These are phyloP conservation scores for Chlorocebus sabaeus DNA, from an alignment of 2,113 vertebrate species.

Conservation along the genomic window DNA sequence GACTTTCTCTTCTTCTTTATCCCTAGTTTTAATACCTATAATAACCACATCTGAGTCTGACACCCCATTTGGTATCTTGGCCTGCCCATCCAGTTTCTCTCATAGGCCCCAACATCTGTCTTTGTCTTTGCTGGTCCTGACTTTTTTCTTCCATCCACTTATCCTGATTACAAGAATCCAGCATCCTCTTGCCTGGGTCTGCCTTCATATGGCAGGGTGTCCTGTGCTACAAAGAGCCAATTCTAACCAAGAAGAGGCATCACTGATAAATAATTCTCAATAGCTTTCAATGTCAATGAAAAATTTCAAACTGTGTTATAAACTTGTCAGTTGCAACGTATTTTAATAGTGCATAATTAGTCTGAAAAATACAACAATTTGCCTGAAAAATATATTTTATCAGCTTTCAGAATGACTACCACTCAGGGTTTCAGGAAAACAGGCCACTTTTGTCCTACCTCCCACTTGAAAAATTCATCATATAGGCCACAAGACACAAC, in stretches of 20 bases:
- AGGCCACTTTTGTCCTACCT: not conserved
- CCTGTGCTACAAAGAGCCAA: accelerated
- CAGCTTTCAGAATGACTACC: not conserved
- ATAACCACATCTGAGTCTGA: not conserved
- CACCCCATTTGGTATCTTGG: not conserved
- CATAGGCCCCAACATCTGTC: not conserved
- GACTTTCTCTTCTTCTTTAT: not conserved
- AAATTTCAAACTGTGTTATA: not conserved
- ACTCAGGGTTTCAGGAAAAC: not conserved
- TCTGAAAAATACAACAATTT: conserved; percentile 1
- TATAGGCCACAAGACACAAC: not conserved
- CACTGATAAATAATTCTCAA: not conserved
- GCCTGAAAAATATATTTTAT: not conserved
- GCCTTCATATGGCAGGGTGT: not conserved
- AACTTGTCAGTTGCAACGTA: not conserved
- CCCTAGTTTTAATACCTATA: not conserved
- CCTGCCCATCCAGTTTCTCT: not conserved
- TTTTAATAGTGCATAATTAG: conserved; percentile 30
- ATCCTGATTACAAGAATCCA: not conserved
- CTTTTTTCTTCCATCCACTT: not conserved
- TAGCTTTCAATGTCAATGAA: not conserved
- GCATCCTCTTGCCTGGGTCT: not conserved
- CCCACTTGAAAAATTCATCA: not conserved
- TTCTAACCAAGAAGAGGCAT: not conserved
- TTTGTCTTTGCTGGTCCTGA: not conserved